A percentile compares a stretch with the other conserved stretches of the same genome.
Conservation (phyloP, 1,140 invertebrate genomes). For the Lepidostoma basale region DNA sequence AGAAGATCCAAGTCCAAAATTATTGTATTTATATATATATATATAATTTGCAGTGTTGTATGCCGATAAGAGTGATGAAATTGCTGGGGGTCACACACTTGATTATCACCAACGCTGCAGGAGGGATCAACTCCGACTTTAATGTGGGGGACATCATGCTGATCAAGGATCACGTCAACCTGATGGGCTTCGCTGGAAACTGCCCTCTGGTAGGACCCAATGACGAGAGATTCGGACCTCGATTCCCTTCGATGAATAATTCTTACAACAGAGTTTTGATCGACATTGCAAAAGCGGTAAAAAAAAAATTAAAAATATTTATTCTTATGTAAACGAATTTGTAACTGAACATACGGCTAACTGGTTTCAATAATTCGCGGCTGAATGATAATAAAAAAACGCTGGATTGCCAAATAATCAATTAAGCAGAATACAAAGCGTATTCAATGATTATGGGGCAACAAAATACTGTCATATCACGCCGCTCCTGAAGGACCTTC, state of each 20-base stretch:
- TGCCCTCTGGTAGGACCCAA: conserved; percentile 92
- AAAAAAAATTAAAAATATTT: no score
- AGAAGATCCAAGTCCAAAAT: no score
- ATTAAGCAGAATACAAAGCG: no score
- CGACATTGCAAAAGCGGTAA: conserved; percentile 68
- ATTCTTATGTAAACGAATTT: no score
- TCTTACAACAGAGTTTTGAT: conserved; percentile 83
- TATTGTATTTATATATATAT: no score
- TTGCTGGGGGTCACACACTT: conserved; percentile 85
- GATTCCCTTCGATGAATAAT: conserved; percentile 89
- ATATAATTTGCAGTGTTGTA: conserved; percentile 74
- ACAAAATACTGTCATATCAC: no score
- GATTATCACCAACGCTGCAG: conserved; percentile 93
- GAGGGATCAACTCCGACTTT: conserved; percentile 85
- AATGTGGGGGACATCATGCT: conserved; percentile 96
- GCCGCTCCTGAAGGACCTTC: no score
- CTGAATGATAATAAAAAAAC: no score
- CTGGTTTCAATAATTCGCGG: no score
- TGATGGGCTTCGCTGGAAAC: conserved; percentile 91
- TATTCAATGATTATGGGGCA: no score
- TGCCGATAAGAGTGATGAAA: conserved; percentile 95
- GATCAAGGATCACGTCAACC: conserved; percentile 94
- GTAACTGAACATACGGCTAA: no score
- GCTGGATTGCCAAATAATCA: no score
- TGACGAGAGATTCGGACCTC: conserved; percentile 90